These are phyloP conservation scores for Rhorus exstirpatorius DNA, from an alignment of 2,888 invertebrate genomes.

Conservation along the genomic window DNA sequence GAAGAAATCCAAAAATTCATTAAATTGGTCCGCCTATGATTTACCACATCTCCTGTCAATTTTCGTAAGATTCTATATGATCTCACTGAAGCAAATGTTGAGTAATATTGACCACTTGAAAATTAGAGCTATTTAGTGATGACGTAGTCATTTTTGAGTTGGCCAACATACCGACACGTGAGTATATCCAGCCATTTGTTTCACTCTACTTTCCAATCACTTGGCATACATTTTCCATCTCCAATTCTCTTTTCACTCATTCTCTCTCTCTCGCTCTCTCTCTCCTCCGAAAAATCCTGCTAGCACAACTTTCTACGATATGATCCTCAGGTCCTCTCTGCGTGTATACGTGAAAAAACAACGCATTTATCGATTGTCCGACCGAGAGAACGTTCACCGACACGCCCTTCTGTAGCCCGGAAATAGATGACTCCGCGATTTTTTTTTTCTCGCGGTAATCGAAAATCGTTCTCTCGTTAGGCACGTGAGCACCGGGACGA, in stretches of 20 bases:
- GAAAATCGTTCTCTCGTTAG: slow-evolving; percentile 81
- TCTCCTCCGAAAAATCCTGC: background rate
- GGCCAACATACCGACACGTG: no score
- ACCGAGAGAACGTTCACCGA: slow-evolving; percentile 30
- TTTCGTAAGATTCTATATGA: no score
- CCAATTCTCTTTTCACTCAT: background rate
- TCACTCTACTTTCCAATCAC: background rate
- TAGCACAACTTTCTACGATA: background rate
- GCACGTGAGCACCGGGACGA: slow-evolving; percentile 59
- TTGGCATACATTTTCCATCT: background rate
- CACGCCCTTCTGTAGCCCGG: slow-evolving; percentile 23
- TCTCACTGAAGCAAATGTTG: no score
- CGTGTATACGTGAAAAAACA: background rate
- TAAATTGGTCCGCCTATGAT: no score
- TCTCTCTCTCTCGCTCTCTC: no score
- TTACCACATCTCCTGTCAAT: no score
- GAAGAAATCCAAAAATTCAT: no score
- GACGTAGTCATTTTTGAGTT: no score
- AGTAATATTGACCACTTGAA: no score
- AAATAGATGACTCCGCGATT: slow-evolving; percentile 69
- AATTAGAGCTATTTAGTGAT: no score
- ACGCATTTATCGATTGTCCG: slow-evolving; percentile 50
- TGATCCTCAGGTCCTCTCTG: background rate
- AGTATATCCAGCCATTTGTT: no score
- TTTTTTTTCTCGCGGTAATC: slow-evolving; percentile 63